Evolutionary conservation across 2,888 invertebrate species (phyloP).

Genomic region (Ophion ellenae): DNA sequence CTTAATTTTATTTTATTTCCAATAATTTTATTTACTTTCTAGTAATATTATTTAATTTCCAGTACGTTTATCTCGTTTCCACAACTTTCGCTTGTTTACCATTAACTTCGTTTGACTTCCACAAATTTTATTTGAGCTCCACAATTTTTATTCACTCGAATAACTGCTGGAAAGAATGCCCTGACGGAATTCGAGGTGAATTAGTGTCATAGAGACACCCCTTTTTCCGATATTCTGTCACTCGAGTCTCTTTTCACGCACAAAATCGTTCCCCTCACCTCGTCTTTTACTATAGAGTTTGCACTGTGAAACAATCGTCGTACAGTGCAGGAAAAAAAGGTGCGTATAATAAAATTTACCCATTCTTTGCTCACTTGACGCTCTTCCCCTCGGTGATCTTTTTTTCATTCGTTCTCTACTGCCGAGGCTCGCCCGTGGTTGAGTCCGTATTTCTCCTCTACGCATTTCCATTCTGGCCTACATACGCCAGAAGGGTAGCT

Average conservation of each 20-base stretch:
- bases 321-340: too few relatives aligned
- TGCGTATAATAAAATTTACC: not conserved
- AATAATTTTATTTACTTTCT: not conserved
- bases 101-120: too few relatives aligned
- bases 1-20: not conserved
- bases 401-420: constrained; percentile 5
- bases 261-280: not conserved
- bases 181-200: not conserved
- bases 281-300: not conserved
- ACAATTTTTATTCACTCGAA: not conserved
- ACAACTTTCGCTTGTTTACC: not conserved
- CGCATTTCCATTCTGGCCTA: constrained; percentile 21
- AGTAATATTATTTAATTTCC: not conserved
- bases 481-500: constrained; percentile 9
- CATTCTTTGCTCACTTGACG: not conserved
- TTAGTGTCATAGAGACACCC: not conserved
- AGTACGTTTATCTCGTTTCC: not conserved
- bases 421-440: not conserved
- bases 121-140: not conserved
- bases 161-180: not conserved
- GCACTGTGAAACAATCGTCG: too few relatives aligned
- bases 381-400: not conserved
- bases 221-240: not conserved
- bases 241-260: not conserved
- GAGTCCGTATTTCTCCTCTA: not conserved